Conservation (phyloP, 2,888 invertebrate species). For the Drosophila setosimentum region DNA sequence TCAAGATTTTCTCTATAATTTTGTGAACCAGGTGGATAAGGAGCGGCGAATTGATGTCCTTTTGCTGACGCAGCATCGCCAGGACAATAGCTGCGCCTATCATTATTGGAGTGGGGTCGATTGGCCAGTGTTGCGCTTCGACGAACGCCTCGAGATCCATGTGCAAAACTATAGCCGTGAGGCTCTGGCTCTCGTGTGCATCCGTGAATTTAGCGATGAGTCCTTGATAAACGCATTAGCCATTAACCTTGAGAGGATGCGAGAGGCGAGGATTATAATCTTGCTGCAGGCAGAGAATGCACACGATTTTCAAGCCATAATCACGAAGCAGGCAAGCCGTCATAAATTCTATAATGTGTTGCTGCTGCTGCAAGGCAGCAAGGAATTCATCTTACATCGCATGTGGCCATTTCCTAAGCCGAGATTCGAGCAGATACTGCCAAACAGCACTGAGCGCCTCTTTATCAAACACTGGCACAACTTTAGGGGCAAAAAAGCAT, state of each 20-base stretch:
- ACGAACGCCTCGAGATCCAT: conserved; percentile 22
- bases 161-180: conserved; percentile 3
- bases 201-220: conserved; percentile 16
- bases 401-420: conserved; percentile 57
- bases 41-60: conserved; percentile 23
- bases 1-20: conserved; percentile 21
- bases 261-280: conserved; percentile 50
- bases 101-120: conserved; percentile 8
- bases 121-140: conserved; percentile 52
- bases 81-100: conserved; percentile 17
- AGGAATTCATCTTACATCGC: neutral
- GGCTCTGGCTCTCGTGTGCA: conserved; percentile 41
- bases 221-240: conserved; percentile 43
- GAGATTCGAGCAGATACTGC: neutral
- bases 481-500: conserved; percentile 42
- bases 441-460: neutral
- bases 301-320: neutral
- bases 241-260: conserved; percentile 30
- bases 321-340: conserved; percentile 4
- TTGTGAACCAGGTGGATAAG: conserved; percentile 39
- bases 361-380: conserved; percentile 10
- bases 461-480: conserved; percentile 38
- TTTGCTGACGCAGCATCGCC: conserved; percentile 47
- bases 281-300: conserved; percentile 15
- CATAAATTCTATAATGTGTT: conserved; percentile 38